Percentiles rank a stretch among this genome's conserved stretches.
These are phyloP conservation scores for Caenorhabditis inopinata DNA, from an alignment of 1,140 invertebrate species.

Conservation along the genomic window DNA sequence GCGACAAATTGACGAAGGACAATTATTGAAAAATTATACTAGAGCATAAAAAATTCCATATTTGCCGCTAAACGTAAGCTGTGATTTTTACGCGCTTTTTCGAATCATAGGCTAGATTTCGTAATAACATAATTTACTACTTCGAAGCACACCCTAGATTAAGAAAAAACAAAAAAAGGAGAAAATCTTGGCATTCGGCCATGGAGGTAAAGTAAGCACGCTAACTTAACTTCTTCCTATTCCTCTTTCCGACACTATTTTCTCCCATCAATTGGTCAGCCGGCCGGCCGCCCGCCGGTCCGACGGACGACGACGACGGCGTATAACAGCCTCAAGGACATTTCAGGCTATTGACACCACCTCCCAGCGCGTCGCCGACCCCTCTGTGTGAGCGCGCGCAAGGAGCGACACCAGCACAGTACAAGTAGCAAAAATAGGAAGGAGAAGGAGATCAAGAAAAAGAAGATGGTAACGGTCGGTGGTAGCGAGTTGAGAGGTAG, in stretches of 20 bases:
- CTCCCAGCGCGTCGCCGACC: constrained; percentile 15
- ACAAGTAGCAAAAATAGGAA: constrained; percentile 6
- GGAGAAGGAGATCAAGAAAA: neutral
- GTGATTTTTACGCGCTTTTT: too few species aligned
- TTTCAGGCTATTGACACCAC: constrained; percentile 28
- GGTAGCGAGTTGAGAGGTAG: neutral
- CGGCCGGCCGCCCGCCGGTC: too few species aligned
- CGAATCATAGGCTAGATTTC: too few species aligned
- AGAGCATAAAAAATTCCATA: too few species aligned
- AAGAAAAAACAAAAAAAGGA: too few species aligned
- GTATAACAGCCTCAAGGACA: constrained; percentile 31
- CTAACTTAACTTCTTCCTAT: neutral
- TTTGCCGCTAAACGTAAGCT: too few species aligned
- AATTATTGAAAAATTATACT: too few species aligned
- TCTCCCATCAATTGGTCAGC: constrained; percentile 9
- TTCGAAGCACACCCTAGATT: too few species aligned
- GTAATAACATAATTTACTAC: too few species aligned
- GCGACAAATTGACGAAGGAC: too few species aligned
- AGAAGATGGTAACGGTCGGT: constrained; percentile 14
- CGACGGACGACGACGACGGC: neutral
- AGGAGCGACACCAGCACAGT: constrained; percentile 18
- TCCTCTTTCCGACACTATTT: neutral
- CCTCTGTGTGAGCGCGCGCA: neutral
- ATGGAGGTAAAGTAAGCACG: too few species aligned
- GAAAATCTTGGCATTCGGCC: too few species aligned